Conservation (phyloP, 2,797 vertebrate genomes). For the Cirrhinus mrigala region DNA sequence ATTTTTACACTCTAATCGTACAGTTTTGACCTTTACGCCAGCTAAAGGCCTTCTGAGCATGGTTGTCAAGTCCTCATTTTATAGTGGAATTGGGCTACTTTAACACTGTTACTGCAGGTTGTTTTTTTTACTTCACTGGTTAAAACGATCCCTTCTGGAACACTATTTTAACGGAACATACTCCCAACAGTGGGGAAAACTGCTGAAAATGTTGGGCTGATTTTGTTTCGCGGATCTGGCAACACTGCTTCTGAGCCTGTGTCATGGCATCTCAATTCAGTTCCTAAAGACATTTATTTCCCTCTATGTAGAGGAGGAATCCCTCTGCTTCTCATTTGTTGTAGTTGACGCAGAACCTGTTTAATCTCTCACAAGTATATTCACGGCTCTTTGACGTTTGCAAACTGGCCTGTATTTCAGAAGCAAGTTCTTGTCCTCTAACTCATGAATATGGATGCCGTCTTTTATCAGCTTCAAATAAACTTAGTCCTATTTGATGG, state of each 20-base stretch:
- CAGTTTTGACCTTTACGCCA: neutral
- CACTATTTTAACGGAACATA: neutral
- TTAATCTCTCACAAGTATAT: conserved; percentile 32
- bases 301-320: neutral
- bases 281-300: neutral
- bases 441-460: conserved; percentile 71
- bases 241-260: neutral
- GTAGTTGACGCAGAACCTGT: neutral
- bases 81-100: neutral
- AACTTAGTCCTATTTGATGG: conserved; percentile 60
- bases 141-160: neutral
- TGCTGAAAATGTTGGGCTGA: neutral
- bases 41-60: neutral
- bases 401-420: conserved; percentile 51
- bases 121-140: neutral
- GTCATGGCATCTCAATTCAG: neutral
- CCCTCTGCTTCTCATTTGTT: neutral
- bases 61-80: neutral
- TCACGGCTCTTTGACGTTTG: neutral
- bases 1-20: neutral
- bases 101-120: neutral
- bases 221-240: neutral
- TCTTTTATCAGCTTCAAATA: conserved; percentile 65
- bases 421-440: neutral
- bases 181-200: too few relatives aligned